A percentile compares a stretch with the other conserved stretches of the same genome.
phyloP scores from a whole-genome alignment of 2,797 vertebrate species.

The Mustela erminea region DNA sequence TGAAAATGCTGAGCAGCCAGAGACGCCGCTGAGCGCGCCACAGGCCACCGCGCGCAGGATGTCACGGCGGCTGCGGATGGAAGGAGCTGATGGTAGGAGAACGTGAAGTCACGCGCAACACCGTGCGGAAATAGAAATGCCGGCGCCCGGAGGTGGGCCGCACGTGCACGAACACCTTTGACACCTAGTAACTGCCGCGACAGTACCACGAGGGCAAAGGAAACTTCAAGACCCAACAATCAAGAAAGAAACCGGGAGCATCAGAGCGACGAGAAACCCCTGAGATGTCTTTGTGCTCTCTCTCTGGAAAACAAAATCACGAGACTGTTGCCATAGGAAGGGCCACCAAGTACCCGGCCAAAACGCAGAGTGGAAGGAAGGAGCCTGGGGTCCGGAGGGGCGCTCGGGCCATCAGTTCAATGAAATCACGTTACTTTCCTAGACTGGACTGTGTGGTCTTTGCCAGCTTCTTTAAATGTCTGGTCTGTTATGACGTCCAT shows the following conservation, averaged over 20 bases:
- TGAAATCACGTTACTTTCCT: not conserved
- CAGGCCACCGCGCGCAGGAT: accelerated
- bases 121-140: not conserved
- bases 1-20: not conserved
- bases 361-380: not conserved
- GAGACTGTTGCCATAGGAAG: not conserved
- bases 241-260: not conserved
- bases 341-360: not conserved
- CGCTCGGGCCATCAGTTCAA: not conserved
- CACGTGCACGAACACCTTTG: not conserved
- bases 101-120: not conserved
- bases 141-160: not conserved
- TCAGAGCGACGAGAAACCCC: not conserved
- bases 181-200: not conserved
- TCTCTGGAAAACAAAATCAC: not conserved
- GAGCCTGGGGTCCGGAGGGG: not conserved
- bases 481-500: too few relatives aligned
- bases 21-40: accelerated
- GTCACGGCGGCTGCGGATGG: accelerated
- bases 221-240: not conserved
- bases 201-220: not conserved
- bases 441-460: not conserved
- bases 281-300: not conserved
- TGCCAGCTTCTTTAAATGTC: not conserved
- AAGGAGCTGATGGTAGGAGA: not conserved